A percentile compares a stretch with the other conserved stretches of the same genome.
Evolutionary conservation across 2,797 vertebrate species (phyloP).

Genomic region (Myotis pilosus): DNA sequence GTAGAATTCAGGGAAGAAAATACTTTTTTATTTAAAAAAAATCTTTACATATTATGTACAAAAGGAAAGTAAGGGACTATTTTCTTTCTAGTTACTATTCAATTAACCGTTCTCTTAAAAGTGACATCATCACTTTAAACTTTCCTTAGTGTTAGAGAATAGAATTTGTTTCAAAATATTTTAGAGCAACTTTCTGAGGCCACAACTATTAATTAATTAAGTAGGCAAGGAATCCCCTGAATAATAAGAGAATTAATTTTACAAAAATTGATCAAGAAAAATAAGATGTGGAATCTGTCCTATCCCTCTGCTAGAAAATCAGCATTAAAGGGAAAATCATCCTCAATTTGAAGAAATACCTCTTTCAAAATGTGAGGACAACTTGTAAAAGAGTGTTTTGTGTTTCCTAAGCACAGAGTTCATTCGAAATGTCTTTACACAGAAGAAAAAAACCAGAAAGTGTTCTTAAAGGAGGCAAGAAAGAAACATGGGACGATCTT

Average conservation of each 20-base stretch:
- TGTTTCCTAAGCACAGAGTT: neutral
- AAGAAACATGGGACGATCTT: neutral
- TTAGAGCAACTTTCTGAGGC: neutral
- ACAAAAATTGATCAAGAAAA: neutral
- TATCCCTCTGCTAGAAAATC: neutral
- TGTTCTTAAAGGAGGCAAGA: neutral
- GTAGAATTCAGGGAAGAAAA: neutral
- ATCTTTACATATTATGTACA: neutral
- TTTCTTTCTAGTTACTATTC: neutral
- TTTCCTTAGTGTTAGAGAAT: neutral
- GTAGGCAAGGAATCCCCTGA: neutral
- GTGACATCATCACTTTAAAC: neutral
- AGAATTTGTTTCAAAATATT: neutral
- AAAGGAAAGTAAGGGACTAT: neutral
- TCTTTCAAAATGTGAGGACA: neutral
- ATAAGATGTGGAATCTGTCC: neutral
- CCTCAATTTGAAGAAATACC: neutral
- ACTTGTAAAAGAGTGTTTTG: neutral
- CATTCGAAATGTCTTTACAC: neutral
- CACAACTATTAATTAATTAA: neutral
- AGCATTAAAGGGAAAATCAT: neutral
- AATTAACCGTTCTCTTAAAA: neutral
- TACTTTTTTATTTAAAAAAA: neutral
- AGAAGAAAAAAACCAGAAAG: neutral
- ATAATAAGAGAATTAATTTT: neutral